phyloP scores from a whole-genome alignment of 2,888 invertebrate genomes.

The Caenorhabditis sp. region DNA sequence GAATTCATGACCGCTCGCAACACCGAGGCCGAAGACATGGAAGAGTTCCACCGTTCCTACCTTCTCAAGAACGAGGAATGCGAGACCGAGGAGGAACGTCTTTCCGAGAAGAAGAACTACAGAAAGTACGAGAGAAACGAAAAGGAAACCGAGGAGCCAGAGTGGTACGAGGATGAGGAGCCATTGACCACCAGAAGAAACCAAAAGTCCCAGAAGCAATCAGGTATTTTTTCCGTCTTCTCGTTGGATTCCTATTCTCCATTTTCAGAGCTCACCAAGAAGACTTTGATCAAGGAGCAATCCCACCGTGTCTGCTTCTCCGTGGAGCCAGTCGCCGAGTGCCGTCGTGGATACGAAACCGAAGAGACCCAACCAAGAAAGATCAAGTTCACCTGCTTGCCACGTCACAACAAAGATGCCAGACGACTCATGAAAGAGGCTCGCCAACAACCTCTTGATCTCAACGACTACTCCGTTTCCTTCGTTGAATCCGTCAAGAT shows the following conservation, averaged over 20 bases:
- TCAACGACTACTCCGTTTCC: conserved; percentile 60
- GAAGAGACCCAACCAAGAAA: conserved; percentile 22
- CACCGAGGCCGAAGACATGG: conserved; percentile 74
- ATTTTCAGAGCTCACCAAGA: conserved; percentile 73
- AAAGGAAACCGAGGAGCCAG: conserved; percentile 55
- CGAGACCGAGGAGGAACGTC: conserved; percentile 63
- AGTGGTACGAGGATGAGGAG: conserved; percentile 57
- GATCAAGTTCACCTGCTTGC: conserved; percentile 75
- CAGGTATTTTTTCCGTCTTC: conserved; percentile 12
- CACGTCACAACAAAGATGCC: conserved; percentile 71
- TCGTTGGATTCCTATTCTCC: background rate
- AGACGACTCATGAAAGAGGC: conserved; percentile 66
- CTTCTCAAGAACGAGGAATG: conserved; percentile 69
- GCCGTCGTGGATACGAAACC: conserved; percentile 67
- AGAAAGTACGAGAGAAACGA: conserved; percentile 62
- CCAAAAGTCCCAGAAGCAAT: conserved; percentile 16
- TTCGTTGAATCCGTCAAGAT: conserved; percentile 68
- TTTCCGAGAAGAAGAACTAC: conserved; percentile 70
- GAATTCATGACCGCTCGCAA: conserved; percentile 77
- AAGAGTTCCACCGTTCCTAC: conserved; percentile 80
- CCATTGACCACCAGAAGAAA: conserved; percentile 25
- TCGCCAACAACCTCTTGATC: conserved; percentile 60
- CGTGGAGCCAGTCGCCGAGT: conserved; percentile 73
- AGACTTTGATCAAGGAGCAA: conserved; percentile 76
- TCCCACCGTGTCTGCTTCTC: conserved; percentile 81